These are phyloP conservation scores for Hozukius guyotensis DNA, from an alignment of 2,797 vertebrate species.

Conservation along the genomic window DNA sequence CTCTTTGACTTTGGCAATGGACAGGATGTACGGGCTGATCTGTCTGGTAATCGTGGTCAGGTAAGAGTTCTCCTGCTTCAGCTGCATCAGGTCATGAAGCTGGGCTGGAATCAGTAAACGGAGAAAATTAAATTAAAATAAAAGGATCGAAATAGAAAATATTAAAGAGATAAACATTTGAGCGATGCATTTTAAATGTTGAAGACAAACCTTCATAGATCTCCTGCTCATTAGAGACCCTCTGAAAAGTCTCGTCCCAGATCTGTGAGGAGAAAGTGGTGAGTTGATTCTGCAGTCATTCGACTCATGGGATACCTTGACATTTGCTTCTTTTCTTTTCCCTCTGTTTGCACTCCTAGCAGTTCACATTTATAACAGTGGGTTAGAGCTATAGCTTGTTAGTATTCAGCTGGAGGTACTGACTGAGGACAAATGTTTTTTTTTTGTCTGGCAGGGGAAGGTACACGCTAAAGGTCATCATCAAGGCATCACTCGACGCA, in stretches of 20 bases:
- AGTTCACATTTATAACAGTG: not conserved
- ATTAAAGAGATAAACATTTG: not conserved
- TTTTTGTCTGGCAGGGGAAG: not conserved
- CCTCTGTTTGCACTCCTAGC: not conserved
- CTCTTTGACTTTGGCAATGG: constrained; percentile 95
- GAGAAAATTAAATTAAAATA: not conserved
- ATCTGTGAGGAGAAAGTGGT: constrained; percentile 77
- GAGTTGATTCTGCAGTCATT: not conserved
- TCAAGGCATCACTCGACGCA: constrained; percentile 51
- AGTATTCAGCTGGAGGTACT: not conserved
- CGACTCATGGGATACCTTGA: not conserved
- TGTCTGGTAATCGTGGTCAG: constrained; percentile 91
- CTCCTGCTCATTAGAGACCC: constrained; percentile 91
- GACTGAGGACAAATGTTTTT: not conserved
- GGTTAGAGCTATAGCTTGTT: not conserved
- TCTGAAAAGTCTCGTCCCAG: constrained; percentile 94
- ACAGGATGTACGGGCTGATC: constrained; percentile 91
- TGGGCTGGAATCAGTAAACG: constrained; percentile 80
- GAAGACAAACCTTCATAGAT: constrained; percentile 91
- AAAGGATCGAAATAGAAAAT: not conserved
- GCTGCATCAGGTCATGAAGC: constrained; percentile 91
- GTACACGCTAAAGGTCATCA: constrained; percentile 15
- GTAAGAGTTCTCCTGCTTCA: constrained; percentile 92
- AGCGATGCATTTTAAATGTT: not conserved
- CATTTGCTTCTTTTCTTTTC: constrained; percentile 3